Base-by-base conservation (phyloP, 2,888 invertebrate genomes). In the Sthenelais limicola region DNA sequence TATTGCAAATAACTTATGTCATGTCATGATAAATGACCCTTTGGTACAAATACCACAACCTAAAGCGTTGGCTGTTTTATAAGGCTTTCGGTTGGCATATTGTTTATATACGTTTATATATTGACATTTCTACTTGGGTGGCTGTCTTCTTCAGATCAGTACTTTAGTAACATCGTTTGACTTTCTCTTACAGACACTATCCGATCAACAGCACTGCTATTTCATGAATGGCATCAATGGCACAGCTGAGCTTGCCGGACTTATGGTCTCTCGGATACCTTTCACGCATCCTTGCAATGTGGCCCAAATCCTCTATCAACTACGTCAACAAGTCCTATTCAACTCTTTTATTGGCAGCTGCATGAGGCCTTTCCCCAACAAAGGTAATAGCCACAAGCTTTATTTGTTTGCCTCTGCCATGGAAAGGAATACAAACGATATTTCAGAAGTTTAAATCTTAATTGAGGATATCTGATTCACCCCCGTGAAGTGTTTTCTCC, bases 211-310 rank as follows among this genome's bases (percentile, higher is more conserved):
- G 73, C 97, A 98, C 86, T 95, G 96, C 85, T 98, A 96, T 88
- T 96, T 95, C 88, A 91, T 97, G 89, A 95, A 95, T 32, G 92
- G 92, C 76, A 81, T 81, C 1, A 47, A 68, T 32, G 82, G 83
- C 47, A 77, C 80, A 75, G 81, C 79, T 76, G 86, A 81, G 89
- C 80, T 94, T 88, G 92, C 93, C 77, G 96, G 94, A 5, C 91
- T 93, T 78, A 88, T 93, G 80, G 92, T 95, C 67, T 90, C 91
- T 67, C 93, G 92, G 76, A 93, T 98, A 73, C 96, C 96, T 0
- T 97, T 97, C 89, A 95, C 95, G 0, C 96, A 97, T 89, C 97
- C 97, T 0, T 92, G 94, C 7, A 95, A 96, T 87, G 95, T 97
- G 74, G 93, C 96, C 62, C 93, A 93, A 84, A 94, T 98, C 80